Evolutionary conservation across 2,113 vertebrate species (phyloP), one percentile per base, ranked within the genome.

Genomic region (Anolis carolinensis): DNA sequence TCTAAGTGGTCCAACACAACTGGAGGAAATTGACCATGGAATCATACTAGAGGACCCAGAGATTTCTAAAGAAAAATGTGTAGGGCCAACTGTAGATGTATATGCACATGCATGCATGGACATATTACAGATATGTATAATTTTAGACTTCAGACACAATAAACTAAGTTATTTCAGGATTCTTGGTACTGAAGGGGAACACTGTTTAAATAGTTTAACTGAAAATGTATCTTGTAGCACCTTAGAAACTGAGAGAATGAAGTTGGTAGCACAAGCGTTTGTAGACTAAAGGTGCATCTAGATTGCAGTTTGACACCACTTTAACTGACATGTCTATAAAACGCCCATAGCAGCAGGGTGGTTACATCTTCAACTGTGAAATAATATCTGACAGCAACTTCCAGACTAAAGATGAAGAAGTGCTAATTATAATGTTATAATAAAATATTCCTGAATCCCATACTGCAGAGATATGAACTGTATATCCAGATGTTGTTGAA

Each of bases 111-210:
- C 62, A 23, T 55, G 89, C 90, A 86, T 92, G 82, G 78, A 90
- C 82, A 85, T 44, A 63, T 88, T 44, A 79, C 90, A 27, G 79
- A 65, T 87, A 89, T 87, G 89, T 91, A 87, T 84, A 81, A 16
- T 67, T 88, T 89, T 70, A 92, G 89, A 90, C 91, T 91, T 94
- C 87, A 82, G 82, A 89, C 74, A 91, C 2, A 39, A 93, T 87
- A 92, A 92, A 92, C 91, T 93, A 87, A 90, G 86, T 90, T 86
- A 79, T 93, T 91, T 91, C 82, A 91, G 70, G 59, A 91, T 75
- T 91, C 89, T 89, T 75, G 90, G 87, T 90, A 83, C 81, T 85
- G 86, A 68, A 85, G 89, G 76, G 87, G 83, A 89, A 82, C 78
- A 77, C 68, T 93, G 84, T 71, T 86, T 90, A 86, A 79, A 0